Evolutionary conservation across 2,888 invertebrate genomes (phyloP), one percentile per base, ranked within the genome.

Genomic region (Drosophila borealis): DNA sequence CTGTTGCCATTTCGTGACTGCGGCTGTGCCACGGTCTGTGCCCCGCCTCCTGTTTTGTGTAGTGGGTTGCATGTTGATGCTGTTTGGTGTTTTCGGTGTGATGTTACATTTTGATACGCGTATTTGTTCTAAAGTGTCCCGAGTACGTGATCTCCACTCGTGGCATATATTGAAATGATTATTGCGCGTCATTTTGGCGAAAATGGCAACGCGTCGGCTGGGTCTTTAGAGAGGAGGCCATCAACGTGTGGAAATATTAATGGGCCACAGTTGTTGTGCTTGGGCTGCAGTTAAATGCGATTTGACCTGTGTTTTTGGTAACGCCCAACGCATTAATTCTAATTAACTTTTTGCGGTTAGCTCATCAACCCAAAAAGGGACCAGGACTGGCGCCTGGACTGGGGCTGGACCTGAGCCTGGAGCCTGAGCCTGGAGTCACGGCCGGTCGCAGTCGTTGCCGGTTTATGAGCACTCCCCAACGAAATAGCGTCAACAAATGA

Each of bases 271-370:
- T 67, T 77, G 73, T 45, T 63, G 61, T 17, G 44, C 34, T 50
- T 44, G 55, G 37, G 64, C 66, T 82, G 70, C 85, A 80, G 66
- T 74, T 69, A 81, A 88, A 81, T 89, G 88, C 83, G 85, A 81
- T 86, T 86, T 78, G 79, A 79, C 77, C 80, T 66, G 60, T 60
- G 45, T 55, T 49, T 62, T 46, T 56, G 29, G 49, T 44, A 44
- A 56, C 61, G 67, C 68, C 70, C 70, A 74, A 64, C 76, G 88
- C 89, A 85, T 85, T 85, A 85, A 88, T 85, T 89, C 89, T 85
- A 85, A 85, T 85, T 85, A 89, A 89, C 89, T 88, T 85, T 89
- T 84, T 88, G 83, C 80, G 88, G 89, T 75, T 72, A 45, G 66
- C 77, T 80, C 78, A 67, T 80, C 81, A 80, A 51, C 51, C 61